phyloP scores from a whole-genome alignment of 2,888 invertebrate genomes.

The Dichetophora obliterata region DNA sequence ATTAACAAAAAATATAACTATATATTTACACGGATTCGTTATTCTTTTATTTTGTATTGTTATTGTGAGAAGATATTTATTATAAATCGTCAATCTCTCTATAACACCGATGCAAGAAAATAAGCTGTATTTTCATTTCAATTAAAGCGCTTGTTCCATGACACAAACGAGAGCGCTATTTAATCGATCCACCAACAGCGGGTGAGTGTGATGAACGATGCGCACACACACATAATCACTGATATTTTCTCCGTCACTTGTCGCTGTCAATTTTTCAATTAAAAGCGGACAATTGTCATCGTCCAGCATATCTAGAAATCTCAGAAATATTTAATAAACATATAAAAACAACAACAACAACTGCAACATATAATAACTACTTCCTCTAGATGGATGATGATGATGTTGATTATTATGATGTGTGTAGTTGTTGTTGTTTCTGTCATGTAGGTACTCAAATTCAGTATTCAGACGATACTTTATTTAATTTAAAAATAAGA shows the following conservation, averaged over 20 bases:
- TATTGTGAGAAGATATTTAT: too few relatives aligned
- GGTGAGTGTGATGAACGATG: background rate
- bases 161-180: background rate
- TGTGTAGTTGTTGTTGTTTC: slow-evolving; percentile 10
- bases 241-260: background rate
- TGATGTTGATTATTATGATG: background rate
- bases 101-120: background rate
- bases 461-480: slow-evolving; percentile 14
- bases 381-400: slow-evolving; percentile 4
- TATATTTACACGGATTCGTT: too few relatives aligned
- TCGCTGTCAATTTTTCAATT: slow-evolving; percentile 29
- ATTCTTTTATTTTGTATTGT: too few relatives aligned
- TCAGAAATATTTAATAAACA: slow-evolving; percentile 16
- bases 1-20: too few relatives aligned
- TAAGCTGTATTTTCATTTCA: background rate
- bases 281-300: slow-evolving; percentile 27
- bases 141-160: background rate
- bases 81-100: background rate
- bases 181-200: background rate
- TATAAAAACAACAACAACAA: slow-evolving; percentile 7
- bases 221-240: background rate
- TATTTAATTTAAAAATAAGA: slow-evolving; percentile 33
- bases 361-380: background rate
- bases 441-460: slow-evolving; percentile 31
- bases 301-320: slow-evolving; percentile 19